Evolutionary conservation across 2,113 vertebrate genomes (phyloP).

Genomic region (Bungarus multicinctus): DNA sequence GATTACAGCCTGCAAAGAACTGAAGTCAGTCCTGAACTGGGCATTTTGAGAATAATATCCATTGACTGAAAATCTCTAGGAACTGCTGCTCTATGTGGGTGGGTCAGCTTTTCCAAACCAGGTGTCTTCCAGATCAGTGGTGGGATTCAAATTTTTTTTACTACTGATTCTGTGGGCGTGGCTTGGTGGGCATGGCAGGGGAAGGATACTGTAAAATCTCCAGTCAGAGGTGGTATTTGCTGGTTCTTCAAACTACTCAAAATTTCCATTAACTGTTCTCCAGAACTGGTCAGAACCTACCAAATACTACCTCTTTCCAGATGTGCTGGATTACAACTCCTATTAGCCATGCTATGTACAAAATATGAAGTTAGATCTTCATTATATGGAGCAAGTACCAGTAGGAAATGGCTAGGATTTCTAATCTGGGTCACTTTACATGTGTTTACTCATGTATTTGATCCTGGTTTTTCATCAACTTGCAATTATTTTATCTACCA

Average conservation of each 20-base stretch:
- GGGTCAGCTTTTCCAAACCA: not conserved
- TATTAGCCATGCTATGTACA: not conserved
- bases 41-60: not conserved
- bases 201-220: too few relatives aligned
- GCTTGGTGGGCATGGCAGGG: too few relatives aligned
- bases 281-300: too few relatives aligned
- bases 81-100: not conserved
- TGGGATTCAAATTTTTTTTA: too few relatives aligned
- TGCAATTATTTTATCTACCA: not conserved
- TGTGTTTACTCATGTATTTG: not conserved
- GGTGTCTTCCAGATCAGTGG: not conserved
- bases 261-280: too few relatives aligned
- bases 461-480: not conserved
- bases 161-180: too few relatives aligned
- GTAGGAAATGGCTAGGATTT: not conserved
- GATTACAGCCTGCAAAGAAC: not conserved
- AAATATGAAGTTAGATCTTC: not conserved
- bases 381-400: not conserved
- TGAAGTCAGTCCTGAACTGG: not conserved
- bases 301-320: not conserved
- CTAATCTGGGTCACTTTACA: not conserved
- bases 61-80: conserved; percentile 7
- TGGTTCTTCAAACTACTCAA: too few relatives aligned
- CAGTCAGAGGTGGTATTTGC: too few relatives aligned
- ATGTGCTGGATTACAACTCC: not conserved